phyloP scores from a whole-genome alignment of 1,140 invertebrate genomes.

The Calycopis cecrops region DNA sequence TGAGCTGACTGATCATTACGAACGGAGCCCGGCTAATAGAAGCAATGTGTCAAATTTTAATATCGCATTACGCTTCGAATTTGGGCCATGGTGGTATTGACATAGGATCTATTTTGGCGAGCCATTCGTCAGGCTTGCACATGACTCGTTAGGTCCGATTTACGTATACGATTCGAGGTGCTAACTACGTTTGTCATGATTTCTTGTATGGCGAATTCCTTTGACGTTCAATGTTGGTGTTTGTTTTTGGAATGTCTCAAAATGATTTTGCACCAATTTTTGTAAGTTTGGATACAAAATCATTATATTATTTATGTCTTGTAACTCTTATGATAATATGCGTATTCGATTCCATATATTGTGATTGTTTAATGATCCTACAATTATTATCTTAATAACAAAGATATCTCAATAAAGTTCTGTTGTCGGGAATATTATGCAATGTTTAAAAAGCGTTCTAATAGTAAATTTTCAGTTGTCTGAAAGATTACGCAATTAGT shows the following conservation, averaged over 20 bases:
- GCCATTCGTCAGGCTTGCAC: slow-evolving; percentile 22
- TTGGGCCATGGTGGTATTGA: slow-evolving; percentile 1
- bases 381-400: too few species aligned
- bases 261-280: too few species aligned
- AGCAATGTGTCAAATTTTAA: slow-evolving; percentile 23
- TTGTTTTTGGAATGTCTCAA: not conserved
- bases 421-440: too few species aligned
- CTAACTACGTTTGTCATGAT: slow-evolving; percentile 36
- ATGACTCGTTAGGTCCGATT: slow-evolving; percentile 47
- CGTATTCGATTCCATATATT: too few species aligned
- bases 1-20: slow-evolving; percentile 52
- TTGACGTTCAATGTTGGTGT: slow-evolving; percentile 8
- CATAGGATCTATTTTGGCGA: slow-evolving; percentile 16
- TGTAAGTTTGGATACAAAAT: too few species aligned
- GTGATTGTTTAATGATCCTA: too few species aligned
- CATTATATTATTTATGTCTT: too few species aligned
- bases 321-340: too few species aligned
- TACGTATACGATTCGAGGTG: slow-evolving; percentile 34
- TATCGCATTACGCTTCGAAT: slow-evolving; percentile 8
- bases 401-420: too few species aligned
- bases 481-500: too few species aligned
- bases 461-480: too few species aligned
- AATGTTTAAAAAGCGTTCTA: too few species aligned
- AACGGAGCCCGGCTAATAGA: slow-evolving; percentile 24
- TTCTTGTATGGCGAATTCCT: slow-evolving; percentile 25